Conservation (phyloP, 2,113 vertebrate species). For the Ellobius talpinus region DNA sequence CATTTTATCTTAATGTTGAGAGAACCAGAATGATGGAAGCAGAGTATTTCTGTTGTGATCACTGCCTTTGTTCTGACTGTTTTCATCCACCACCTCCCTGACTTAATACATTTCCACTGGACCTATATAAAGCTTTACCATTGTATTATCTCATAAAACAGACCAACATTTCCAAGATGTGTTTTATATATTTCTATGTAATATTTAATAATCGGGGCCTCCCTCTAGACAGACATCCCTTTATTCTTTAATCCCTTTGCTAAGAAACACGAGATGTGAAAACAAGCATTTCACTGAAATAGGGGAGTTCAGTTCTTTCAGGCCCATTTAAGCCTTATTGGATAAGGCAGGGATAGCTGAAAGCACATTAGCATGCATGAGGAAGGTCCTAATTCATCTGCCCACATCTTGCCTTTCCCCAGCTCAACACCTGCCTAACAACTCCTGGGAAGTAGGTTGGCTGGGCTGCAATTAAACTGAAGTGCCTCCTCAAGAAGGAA, state of each 20-base stretch:
- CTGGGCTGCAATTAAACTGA: slow-evolving; percentile 73
- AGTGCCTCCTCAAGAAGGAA: slow-evolving; percentile 69
- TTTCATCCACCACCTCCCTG: slow-evolving; percentile 9
- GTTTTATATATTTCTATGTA: slow-evolving; percentile 43
- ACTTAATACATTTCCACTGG: slow-evolving; percentile 34
- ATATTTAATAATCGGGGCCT: slow-evolving; percentile 21
- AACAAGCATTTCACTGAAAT: slow-evolving; percentile 50
- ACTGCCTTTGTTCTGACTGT: not conserved
- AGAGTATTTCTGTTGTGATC: slow-evolving; percentile 31
- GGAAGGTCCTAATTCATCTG: slow-evolving; percentile 61
- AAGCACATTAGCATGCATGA: slow-evolving; percentile 51
- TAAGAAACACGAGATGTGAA: slow-evolving; percentile 35
- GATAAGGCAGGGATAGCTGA: slow-evolving; percentile 43
- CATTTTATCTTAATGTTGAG: slow-evolving; percentile 25
- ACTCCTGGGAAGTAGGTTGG: slow-evolving; percentile 66
- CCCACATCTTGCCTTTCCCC: slow-evolving; percentile 59
- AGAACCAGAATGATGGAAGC: not conserved
- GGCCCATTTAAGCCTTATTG: slow-evolving; percentile 55
- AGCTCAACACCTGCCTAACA: slow-evolving; percentile 55
- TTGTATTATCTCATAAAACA: slow-evolving; percentile 44
- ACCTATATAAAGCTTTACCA: not conserved
- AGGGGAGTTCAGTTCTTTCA: not conserved
- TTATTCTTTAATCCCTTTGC: slow-evolving; percentile 26
- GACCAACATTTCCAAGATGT: slow-evolving; percentile 24
- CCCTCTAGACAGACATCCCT: not conserved